A percentile compares a stretch with the other conserved stretches of the same genome.
Evolutionary conservation across 2,113 vertebrate species (phyloP).

Genomic region (Brachionichthys hirsutus): DNA sequence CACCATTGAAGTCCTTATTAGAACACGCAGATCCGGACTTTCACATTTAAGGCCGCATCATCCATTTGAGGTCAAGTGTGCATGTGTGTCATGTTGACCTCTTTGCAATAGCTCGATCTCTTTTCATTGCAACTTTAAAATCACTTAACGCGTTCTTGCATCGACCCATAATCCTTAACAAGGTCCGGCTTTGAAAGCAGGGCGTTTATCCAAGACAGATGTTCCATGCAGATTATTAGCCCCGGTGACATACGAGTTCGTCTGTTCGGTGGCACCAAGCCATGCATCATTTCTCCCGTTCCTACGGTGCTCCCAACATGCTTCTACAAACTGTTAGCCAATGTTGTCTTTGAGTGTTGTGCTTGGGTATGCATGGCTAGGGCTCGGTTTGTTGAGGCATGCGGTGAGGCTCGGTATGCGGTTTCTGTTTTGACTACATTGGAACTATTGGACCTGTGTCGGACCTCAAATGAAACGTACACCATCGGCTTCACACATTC

Average conservation of each 20-base stretch:
- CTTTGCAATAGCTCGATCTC: constrained; percentile 47
- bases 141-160: constrained; percentile 63
- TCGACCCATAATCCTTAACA: constrained; percentile 56
- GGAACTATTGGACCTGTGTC: constrained; percentile 72
- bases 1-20: constrained; percentile 11
- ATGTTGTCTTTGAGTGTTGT: constrained; percentile 56
- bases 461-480: constrained; percentile 78
- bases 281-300: constrained; percentile 55
- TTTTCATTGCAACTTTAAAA: constrained; percentile 64
- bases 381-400: constrained; percentile 75
- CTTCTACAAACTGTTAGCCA: constrained; percentile 61
- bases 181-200: constrained; percentile 54
- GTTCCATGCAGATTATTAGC: constrained; percentile 66
- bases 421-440: constrained; percentile 76
- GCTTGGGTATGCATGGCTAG: constrained; percentile 67
- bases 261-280: constrained; percentile 41
- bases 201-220: constrained; percentile 70
- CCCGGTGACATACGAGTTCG: constrained; percentile 53
- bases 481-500: constrained; percentile 77
- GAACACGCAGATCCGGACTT: constrained; percentile 8
- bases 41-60: constrained; percentile 26
- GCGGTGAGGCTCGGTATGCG: constrained; percentile 71
- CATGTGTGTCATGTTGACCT: constrained; percentile 27
- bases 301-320: constrained; percentile 44
- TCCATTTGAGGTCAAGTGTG: constrained; percentile 33